These are phyloP conservation scores for Temnothorax rugatulus DNA, from an alignment of 2,888 invertebrate species.

Conservation along the genomic window DNA sequence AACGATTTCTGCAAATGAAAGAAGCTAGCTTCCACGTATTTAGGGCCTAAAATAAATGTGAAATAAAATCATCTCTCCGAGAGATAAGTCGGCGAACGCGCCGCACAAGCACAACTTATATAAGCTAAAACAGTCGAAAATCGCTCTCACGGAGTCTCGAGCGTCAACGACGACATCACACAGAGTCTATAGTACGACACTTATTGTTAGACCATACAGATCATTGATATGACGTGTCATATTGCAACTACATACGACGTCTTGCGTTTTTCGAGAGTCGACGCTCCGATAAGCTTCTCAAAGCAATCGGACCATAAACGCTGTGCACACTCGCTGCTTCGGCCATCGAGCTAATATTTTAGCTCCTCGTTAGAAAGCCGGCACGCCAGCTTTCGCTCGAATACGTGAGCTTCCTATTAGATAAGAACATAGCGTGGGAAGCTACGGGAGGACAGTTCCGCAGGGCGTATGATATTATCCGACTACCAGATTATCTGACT, in stretches of 20 bases:
- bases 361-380: background rate
- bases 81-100: constrained; percentile 1
- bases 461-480: constrained; percentile 26
- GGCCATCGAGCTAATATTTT: background rate
- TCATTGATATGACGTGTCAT: constrained; percentile 55
- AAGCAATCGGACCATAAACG: constrained; percentile 38
- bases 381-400: background rate
- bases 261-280: constrained; percentile 35
- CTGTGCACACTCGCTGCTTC: constrained; percentile 7
- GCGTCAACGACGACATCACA: constrained; percentile 43
- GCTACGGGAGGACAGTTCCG: constrained; percentile 21
- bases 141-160: constrained; percentile 37
- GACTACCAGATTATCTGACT: constrained; percentile 6
- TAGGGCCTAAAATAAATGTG: constrained; percentile 2
- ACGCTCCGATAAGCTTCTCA: constrained; percentile 21
- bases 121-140: constrained; percentile 38
- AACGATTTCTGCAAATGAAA: constrained; percentile 16
- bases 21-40: constrained; percentile 14
- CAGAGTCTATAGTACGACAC: constrained; percentile 47
- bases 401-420: background rate
- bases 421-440: constrained; percentile 23
- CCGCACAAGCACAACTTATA: constrained; percentile 16
- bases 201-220: constrained; percentile 33
- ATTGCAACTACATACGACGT: constrained; percentile 38
- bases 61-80: constrained; percentile 25